Evolutionary conservation across 2,113 vertebrate genomes (phyloP), one percentile per base, ranked within the genome.

Genomic region (Gallinago media): DNA sequence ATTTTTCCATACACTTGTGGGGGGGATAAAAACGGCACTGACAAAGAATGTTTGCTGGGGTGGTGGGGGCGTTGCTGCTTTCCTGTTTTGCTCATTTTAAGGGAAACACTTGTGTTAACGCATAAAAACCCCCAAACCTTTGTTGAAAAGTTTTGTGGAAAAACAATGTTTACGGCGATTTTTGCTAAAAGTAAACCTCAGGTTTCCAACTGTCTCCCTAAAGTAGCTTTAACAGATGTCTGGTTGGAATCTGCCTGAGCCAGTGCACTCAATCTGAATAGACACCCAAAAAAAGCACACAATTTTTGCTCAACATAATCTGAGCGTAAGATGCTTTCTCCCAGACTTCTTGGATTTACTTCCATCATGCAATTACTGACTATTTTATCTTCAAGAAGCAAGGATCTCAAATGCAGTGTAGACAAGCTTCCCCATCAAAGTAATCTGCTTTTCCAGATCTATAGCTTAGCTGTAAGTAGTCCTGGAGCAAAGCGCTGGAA

Each of bases 151-250:
- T 42, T 90, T 88, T 77, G 56, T 74, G 75, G 26, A 67, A 92
- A 92, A 94, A 38, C 32, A 49, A 21, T 4, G 12, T 59, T 80
- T 74, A 55, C 1, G 3, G 61, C 26, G 49, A 78, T 71, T 81
- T 94, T 63, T 89, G 47, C 72, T 89, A 32, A 31, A 88, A 70
- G 44, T 46, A 86, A 94, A 93, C 79, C 40, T 88, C 65, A 86
- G 76, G 62, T 81, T 89, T 94, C 65, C 47, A 84, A 44, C 18
- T 15, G 56, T 55, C 18, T 78, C 79, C 71, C 75, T 2, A 7
- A 88, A 92, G 68, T 10, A 94, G 26, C 29, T 18, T 77, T 92
- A 92, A 92, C 86, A 95, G 79, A 94, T 86, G 76, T 83, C 32
- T 86, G 44, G 4, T 3, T 86, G 61, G 76, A 91, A 74, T 84